phyloP scores from a whole-genome alignment of 2,113 vertebrate species.

The Orthonyx spaldingii region DNA sequence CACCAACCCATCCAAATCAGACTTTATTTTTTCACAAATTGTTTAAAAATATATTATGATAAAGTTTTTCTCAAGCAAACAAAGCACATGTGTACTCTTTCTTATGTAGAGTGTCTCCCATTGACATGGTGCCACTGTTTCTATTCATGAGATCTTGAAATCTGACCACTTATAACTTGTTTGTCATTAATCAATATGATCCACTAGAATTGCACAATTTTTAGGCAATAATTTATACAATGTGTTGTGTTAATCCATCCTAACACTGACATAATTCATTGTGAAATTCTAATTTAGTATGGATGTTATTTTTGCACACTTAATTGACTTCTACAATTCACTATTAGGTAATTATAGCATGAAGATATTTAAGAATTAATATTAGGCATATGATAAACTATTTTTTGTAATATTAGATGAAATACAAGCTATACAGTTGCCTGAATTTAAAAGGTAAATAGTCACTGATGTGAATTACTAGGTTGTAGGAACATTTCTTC shows the following conservation, averaged over 20 bases:
- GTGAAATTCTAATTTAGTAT: conserved; percentile 46
- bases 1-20: background rate
- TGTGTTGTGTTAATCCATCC: conserved; percentile 29
- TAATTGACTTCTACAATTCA: conserved; percentile 14
- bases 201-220: conserved; percentile 17
- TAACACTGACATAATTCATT: conserved; percentile 39
- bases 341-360: conserved; percentile 27
- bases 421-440: background rate
- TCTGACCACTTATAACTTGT: conserved; percentile 19
- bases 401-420: conserved; percentile 16
- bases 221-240: conserved; percentile 47
- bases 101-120: background rate
- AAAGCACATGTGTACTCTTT: background rate
- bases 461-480: conserved; percentile 1
- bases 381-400: conserved; percentile 18
- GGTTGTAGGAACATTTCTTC: background rate
- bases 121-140: background rate
- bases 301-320: conserved; percentile 50
- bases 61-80: background rate
- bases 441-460: background rate
- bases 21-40: background rate
- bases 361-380: conserved; percentile 41
- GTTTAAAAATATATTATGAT: background rate
- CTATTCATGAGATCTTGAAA: background rate
- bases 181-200: conserved; percentile 35